Evolutionary conservation across 2,797 vertebrate species (phyloP), one percentile per base, ranked within the genome.

Genomic region (Eremophila alpestris): DNA sequence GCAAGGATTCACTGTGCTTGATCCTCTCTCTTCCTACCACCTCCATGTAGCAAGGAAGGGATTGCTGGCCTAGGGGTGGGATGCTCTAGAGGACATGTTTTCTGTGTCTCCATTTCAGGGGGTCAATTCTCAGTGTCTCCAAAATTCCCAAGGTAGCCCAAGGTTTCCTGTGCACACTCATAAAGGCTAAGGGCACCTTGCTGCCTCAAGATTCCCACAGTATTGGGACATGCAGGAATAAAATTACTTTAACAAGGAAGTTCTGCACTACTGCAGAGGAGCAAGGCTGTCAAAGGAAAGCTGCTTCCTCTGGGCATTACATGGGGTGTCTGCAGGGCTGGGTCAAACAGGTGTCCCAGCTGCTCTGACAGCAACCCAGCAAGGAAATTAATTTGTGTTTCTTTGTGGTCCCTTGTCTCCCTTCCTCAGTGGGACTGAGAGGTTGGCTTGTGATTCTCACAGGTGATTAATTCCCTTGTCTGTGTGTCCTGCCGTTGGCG

Each of bases 311-410:
- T 2, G 4, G n/a, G 22, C 30, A 2, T 52, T 32, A 9, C 48
- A 11, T 2, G 8, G 24, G 2, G 27, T 38, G 10, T 65, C 51
- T 36, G 27, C 54, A 77, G 60, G 60, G 54, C 24, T 34, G 19
- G 36, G 38, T 62, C 22, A 6, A 16, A 70, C 0, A 0, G 10
- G 11, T 10, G 2, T 32, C n/a, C 52, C 0, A 0, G 15, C 49
- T 54, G 36, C 38, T 82, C 56, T 65, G 30, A 27, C 1, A 2
- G 24, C 75, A 73, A 4, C 55, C n/a, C 46, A 40, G 40, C 20
- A 26, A 68, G 38, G 32, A 79, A 82, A 58, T 58, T 3, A 24
- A 27, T 56, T 34, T 30, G 8, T 62, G 11, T 83, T 40, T 41
- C 45, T 41, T 34, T 12, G 3, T 38, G 16, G 29, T 26, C 26